Conservation (phyloP, 2,113 vertebrate species). For the Aspiorhynchus laticeps region DNA sequence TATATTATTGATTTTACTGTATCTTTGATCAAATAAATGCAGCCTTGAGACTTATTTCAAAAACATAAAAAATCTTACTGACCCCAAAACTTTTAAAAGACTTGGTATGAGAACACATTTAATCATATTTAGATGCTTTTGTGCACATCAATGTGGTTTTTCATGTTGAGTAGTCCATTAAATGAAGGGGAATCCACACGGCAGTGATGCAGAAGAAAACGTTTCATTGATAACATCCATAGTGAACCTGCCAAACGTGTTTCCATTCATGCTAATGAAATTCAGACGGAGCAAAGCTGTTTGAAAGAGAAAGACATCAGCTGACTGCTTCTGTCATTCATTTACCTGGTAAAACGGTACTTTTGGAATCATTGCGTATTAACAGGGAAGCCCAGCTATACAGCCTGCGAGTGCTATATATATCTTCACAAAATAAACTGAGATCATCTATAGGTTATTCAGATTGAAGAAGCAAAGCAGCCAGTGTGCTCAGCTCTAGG, state of each 20-base stretch:
- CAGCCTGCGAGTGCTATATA: neutral
- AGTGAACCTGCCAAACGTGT: neutral
- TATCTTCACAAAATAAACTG: neutral
- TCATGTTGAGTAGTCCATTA: neutral
- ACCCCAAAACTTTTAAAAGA: neutral
- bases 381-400: neutral
- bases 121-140: neutral
- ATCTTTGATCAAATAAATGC: too few relatives aligned
- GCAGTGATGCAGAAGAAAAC: neutral
- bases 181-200: too few relatives aligned
- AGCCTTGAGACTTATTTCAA: too few relatives aligned
- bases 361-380: neutral
- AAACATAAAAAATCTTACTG: neutral
- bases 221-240: neutral
- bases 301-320: neutral
- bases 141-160: neutral
- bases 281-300: neutral
- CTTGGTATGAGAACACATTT: neutral
- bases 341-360: neutral
- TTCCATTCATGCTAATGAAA: neutral
- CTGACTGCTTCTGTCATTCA: constrained; percentile 6
- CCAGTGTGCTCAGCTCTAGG: constrained; percentile 16
- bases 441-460: neutral
- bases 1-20: too few relatives aligned
- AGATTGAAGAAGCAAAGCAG: neutral